Evolutionary conservation across 2,888 invertebrate species (phyloP).

Genomic region (Drosophila subquinaria): DNA sequence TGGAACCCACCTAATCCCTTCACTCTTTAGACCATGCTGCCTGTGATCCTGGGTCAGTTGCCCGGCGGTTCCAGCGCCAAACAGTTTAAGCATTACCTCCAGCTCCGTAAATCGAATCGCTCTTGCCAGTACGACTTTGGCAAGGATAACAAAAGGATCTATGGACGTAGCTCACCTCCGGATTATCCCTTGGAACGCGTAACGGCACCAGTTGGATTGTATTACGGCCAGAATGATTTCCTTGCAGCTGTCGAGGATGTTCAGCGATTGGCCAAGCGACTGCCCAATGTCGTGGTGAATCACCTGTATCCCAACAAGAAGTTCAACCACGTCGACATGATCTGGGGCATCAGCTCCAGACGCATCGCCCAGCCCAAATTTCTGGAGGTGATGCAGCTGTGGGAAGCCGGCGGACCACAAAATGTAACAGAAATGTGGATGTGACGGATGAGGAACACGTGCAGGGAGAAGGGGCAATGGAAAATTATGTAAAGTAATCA

Average conservation of each 20-base stretch:
- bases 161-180: constrained; percentile 86
- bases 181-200: constrained; percentile 86
- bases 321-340: constrained; percentile 78
- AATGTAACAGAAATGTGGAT: not conserved
- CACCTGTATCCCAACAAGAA: constrained; percentile 61
- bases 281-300: constrained; percentile 75
- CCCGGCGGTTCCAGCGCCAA: constrained; percentile 87
- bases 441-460: not conserved
- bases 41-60: constrained; percentile 87
- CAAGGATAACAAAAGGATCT: constrained; percentile 85
- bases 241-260: constrained; percentile 86
- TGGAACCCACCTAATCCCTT: not conserved
- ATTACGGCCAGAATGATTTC: constrained; percentile 87
- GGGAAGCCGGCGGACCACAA: constrained; percentile 24
- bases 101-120: constrained; percentile 81
- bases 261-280: constrained; percentile 48
- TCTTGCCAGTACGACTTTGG: constrained; percentile 86
- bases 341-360: constrained; percentile 65
- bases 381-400: constrained; percentile 52
- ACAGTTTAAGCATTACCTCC: constrained; percentile 87
- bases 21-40: constrained; percentile 86
- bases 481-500: not conserved
- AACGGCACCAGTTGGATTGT: constrained; percentile 86
- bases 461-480: not conserved
- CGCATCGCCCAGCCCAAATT: constrained; percentile 63